Percentiles rank a stretch among this genome's conserved stretches.
These are phyloP conservation scores for Antedon mediterranea DNA, from an alignment of 53 echinoderm and acorn worm genomes.

Conservation along the genomic window DNA sequence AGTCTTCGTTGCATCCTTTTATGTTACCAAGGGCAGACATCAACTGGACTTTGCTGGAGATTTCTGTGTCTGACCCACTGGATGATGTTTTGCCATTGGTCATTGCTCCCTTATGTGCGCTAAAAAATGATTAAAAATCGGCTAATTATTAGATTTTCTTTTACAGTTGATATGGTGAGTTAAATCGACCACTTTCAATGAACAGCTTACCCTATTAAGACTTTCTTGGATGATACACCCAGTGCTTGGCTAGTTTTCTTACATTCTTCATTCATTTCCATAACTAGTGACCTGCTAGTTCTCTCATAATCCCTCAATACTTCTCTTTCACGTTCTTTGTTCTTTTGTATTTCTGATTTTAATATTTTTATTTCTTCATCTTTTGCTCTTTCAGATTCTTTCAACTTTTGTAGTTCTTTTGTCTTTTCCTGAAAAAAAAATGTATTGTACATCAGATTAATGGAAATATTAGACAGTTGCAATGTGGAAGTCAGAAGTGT, in stretches of 20 bases:
- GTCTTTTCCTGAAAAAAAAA: conserved; percentile 48
- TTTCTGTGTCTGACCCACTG: background rate
- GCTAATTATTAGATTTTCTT: conserved; percentile 5
- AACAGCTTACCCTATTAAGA: conserved; percentile 33
- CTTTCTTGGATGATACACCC: conserved; percentile 30
- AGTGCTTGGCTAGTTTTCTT: conserved; percentile 52
- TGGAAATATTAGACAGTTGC: too few species aligned
- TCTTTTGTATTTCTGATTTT: conserved; percentile 63
- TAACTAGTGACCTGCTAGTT: conserved; percentile 39
- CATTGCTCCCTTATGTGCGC: background rate
- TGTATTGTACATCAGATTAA: too few species aligned
- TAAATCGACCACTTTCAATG: background rate
- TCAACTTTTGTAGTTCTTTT: conserved; percentile 45
- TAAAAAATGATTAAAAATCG: background rate
- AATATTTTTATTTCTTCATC: conserved; percentile 75
- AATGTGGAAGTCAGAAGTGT: too few species aligned
- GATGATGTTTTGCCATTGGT: background rate
- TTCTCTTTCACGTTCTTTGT: conserved; percentile 38
- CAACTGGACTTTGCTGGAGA: conserved; percentile 55
- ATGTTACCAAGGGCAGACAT: conserved; percentile 63
- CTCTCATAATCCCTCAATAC: conserved; percentile 16
- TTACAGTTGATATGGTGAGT: conserved; percentile 11
- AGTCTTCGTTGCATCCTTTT: conserved; percentile 62
- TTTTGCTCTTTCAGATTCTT: conserved; percentile 42
- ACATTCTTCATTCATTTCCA: conserved; percentile 77